phyloP scores from a whole-genome alignment of 1,140 invertebrate species.

The Anthonomus grandis region DNA sequence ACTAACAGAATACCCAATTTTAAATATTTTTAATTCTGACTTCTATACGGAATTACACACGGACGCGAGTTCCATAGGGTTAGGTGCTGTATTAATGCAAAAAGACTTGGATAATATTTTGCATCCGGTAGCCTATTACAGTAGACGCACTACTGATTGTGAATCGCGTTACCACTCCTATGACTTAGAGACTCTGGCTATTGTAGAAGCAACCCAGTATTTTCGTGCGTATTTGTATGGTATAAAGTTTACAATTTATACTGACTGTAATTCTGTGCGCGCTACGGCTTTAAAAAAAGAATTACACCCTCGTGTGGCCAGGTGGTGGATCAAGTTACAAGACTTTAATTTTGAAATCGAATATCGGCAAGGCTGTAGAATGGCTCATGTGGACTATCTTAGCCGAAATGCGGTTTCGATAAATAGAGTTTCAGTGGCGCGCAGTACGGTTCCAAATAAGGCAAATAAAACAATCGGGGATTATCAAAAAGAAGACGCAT shows the following conservation, averaged over 20 bases:
- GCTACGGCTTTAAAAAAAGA: neutral
- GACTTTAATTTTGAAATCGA: constrained; percentile 4
- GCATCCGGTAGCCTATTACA: neutral
- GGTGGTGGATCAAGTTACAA: neutral
- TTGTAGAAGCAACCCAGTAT: neutral
- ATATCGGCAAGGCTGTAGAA: constrained; percentile 19
- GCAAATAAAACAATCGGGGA: neutral
- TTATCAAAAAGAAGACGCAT: too few relatives aligned
- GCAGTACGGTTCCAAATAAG: neutral
- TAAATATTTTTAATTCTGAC: neutral
- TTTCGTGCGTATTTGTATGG: constrained; percentile 1
- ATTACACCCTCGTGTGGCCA: neutral
- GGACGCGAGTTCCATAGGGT: constrained; percentile 2
- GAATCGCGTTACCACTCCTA: constrained; percentile 1
- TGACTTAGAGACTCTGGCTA: too few relatives aligned
- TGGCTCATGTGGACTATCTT: constrained; percentile 25
- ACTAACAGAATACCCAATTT: neutral
- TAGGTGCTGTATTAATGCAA: neutral
- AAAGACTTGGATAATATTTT: neutral
- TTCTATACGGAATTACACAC: neutral
- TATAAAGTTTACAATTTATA: constrained; percentile 2
- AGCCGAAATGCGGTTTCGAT: constrained; percentile 8
- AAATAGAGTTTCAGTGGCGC: neutral
- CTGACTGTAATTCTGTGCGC: constrained; percentile 1
- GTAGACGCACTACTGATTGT: constrained; percentile 1